These are phyloP conservation scores for Pseudomyrmex flavicornis DNA, from an alignment of 1,140 invertebrate genomes.

Conservation along the genomic window DNA sequence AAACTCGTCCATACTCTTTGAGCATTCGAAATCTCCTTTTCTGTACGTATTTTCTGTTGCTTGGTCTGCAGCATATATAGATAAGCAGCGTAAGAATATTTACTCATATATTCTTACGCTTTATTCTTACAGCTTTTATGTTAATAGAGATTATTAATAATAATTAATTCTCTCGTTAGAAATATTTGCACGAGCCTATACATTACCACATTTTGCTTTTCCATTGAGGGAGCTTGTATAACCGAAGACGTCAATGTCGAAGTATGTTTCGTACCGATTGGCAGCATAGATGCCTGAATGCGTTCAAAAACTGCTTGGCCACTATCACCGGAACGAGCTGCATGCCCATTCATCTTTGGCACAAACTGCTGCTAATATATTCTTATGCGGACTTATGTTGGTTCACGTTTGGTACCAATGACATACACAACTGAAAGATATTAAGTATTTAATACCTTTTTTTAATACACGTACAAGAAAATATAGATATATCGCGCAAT, in stretches of 20 bases:
- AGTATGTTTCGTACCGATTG: conserved; percentile 61
- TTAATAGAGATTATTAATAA: too few relatives aligned
- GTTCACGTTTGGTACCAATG: neutral
- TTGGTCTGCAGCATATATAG: conserved; percentile 49
- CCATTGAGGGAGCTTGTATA: conserved; percentile 58
- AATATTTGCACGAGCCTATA: neutral
- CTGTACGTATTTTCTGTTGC: conserved; percentile 47
- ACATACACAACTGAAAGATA: neutral
- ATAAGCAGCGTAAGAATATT: neutral
- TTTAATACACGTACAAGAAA: too few relatives aligned
- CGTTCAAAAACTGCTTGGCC: conserved; percentile 69
- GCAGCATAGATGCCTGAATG: conserved; percentile 68
- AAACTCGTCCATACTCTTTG: conserved; percentile 89
- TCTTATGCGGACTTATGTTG: conserved; percentile 34
- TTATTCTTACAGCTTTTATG: too few relatives aligned
- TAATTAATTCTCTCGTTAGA: too few relatives aligned
- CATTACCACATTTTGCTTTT: conserved; percentile 52
- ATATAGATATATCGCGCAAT: too few relatives aligned
- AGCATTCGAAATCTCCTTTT: conserved; percentile 81
- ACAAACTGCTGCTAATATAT: neutral
- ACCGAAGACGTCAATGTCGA: conserved; percentile 9
- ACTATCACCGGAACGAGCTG: conserved; percentile 65
- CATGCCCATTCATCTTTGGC: conserved; percentile 76
- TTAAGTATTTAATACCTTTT: too few relatives aligned
- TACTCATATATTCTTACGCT: too few relatives aligned